These are phyloP conservation scores for Upupa epops DNA, from an alignment of 2,113 vertebrate species.

Conservation along the genomic window DNA sequence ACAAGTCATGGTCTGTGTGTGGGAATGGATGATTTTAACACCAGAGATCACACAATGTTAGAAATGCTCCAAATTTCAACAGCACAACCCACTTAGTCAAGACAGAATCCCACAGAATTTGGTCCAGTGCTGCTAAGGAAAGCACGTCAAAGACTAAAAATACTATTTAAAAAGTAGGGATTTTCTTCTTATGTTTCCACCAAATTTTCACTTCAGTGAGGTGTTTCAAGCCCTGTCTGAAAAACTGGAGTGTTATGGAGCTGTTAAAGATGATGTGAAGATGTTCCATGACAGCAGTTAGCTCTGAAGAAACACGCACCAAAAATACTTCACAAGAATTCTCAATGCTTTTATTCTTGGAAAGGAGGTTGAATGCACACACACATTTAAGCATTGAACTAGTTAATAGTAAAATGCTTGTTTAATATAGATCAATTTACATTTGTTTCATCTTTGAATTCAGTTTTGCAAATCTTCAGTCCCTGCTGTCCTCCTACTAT, in stretches of 20 bases:
- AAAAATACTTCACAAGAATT: not conserved
- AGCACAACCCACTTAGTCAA: not conserved
- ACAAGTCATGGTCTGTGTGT: accelerated
- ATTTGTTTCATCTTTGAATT: not conserved
- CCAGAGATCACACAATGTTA: not conserved
- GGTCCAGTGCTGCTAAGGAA: not conserved
- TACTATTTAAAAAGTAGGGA: not conserved
- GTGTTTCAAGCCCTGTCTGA: not conserved
- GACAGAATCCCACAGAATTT: not conserved
- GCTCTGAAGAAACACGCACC: not conserved
- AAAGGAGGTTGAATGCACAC: not conserved
- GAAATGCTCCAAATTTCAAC: not conserved
- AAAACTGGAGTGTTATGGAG: not conserved
- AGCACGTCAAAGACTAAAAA: not conserved
- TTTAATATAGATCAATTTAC: not conserved
- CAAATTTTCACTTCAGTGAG: not conserved
- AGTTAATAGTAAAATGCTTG: not conserved
- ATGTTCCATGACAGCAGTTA: not conserved
- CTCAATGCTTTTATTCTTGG: not conserved
- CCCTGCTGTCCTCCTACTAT: not conserved
- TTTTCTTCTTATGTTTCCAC: not conserved
- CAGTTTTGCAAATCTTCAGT: not conserved
- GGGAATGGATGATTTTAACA: not conserved
- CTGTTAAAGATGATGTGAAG: not conserved
- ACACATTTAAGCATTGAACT: not conserved